A percentile compares a stretch with the other conserved stretches of the same genome.
These are phyloP conservation scores for Punctoribates punctum DNA, from an alignment of 2,888 invertebrate genomes.

Conservation along the genomic window DNA sequence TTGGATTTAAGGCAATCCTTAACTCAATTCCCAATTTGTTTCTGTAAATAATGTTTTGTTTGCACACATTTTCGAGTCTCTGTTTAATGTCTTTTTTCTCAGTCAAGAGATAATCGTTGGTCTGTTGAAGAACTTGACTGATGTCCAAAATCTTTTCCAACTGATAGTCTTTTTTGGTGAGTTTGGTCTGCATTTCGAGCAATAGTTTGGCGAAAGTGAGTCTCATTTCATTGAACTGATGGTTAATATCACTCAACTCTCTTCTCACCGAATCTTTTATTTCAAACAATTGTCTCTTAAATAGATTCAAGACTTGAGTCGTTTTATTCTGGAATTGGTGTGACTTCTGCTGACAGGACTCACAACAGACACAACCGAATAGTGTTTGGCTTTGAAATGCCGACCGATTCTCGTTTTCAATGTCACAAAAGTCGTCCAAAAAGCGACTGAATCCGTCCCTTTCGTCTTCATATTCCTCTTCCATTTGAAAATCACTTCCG, in stretches of 20 bases:
- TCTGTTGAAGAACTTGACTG: neutral
- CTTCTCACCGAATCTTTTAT: neutral
- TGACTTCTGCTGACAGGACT: neutral
- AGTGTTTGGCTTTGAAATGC: too few relatives aligned
- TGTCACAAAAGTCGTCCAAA: neutral
- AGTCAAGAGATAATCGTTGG: neutral
- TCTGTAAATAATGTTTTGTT: slow-evolving; percentile 13
- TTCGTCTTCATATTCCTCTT: neutral
- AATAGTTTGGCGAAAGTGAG: slow-evolving; percentile 13
- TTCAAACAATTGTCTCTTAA: neutral
- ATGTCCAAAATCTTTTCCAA: slow-evolving; percentile 1
- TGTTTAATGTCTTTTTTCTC: neutral
- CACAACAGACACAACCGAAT: slow-evolving; percentile 28
- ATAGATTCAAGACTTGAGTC: neutral
- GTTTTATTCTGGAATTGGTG: neutral
- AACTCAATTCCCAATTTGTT: slow-evolving; percentile 14
- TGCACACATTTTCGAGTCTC: neutral
- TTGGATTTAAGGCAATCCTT: neutral
- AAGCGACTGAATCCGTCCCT: neutral
- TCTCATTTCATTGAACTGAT: slow-evolving; percentile 12
- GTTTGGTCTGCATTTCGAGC: neutral
- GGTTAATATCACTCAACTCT: slow-evolving; percentile 7
- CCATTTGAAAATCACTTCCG: neutral
- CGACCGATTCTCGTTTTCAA: too few relatives aligned
- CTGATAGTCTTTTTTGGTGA: neutral